A percentile compares a stretch with the other conserved stretches of the same genome.
Evolutionary conservation across 2,888 invertebrate genomes (phyloP).

Genomic region (Lymantria dispar): DNA sequence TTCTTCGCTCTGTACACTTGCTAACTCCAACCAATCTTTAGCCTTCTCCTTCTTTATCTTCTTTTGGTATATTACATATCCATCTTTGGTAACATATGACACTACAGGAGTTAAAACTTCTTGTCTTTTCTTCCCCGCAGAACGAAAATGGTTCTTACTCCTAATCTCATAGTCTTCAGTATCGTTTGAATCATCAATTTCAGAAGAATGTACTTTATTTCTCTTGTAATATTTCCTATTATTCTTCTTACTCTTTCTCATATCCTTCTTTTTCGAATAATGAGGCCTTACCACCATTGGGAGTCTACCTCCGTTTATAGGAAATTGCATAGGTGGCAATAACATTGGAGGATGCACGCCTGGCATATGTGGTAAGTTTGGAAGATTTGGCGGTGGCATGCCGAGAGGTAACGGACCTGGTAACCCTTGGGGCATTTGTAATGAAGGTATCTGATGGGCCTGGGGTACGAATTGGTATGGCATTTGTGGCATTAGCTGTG

Average conservation of each 20-base stretch:
- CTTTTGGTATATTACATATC: constrained; percentile 67
- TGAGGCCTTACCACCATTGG: constrained; percentile 67
- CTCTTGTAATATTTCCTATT: constrained; percentile 24
- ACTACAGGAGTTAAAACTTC: constrained; percentile 67
- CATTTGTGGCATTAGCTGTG: constrained; percentile 22
- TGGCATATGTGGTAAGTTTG: constrained; percentile 31
- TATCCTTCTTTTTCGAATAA: constrained; percentile 42
- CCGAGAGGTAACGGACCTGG: constrained; percentile 5
- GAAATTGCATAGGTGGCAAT: constrained; percentile 26
- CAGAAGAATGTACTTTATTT: constrained; percentile 25
- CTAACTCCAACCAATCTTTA: constrained; percentile 60
- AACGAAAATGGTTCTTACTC: constrained; percentile 10
- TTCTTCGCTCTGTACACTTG: constrained; percentile 25
- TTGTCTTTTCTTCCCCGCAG: constrained; percentile 25
- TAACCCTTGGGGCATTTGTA: constrained; percentile 19
- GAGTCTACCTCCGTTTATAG: constrained; percentile 44
- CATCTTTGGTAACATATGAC: constrained; percentile 68
- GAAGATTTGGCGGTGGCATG: constrained; percentile 30
- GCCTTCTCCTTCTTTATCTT: constrained; percentile 64
- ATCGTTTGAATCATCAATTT: constrained; percentile 35
- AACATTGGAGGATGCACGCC: constrained; percentile 32
- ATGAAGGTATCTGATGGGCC: constrained; percentile 15
- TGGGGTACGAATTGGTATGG: constrained; percentile 3
- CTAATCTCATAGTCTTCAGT: constrained; percentile 26
- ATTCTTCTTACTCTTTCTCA: constrained; percentile 6